Evolutionary conservation across 2,797 vertebrate genomes (phyloP).

Genomic region (Coreius guichenoti): DNA sequence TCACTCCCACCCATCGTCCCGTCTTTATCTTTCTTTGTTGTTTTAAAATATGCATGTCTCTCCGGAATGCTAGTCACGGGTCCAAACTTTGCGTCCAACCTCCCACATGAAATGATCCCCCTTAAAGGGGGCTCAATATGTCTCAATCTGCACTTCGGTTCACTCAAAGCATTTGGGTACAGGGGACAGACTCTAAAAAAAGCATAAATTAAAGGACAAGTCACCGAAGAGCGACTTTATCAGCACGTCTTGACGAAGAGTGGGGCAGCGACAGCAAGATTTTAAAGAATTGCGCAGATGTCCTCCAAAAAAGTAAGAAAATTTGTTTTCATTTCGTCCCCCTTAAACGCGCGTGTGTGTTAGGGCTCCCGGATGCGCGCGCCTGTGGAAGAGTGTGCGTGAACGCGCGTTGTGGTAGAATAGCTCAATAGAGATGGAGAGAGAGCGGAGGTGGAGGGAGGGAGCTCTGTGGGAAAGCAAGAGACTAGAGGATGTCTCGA

Average conservation of each 20-base stretch:
- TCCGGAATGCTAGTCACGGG: slow-evolving; percentile 99
- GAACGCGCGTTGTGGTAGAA: slow-evolving; percentile 45
- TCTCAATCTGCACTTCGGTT: slow-evolving; percentile 99
- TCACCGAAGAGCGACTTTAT: slow-evolving; percentile 73
- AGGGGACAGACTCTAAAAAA: slow-evolving; percentile 83
- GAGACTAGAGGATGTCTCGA: slow-evolving; percentile 68
- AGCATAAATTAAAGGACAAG: slow-evolving; percentile 78
- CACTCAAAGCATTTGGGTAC: slow-evolving; percentile 86
- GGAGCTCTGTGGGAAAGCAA: slow-evolving; percentile 69
- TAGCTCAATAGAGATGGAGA: slow-evolving; percentile 60
- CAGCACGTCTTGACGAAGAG: slow-evolving; percentile 76
- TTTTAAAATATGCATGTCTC: slow-evolving; percentile 99
- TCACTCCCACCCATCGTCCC: slow-evolving; percentile 72
- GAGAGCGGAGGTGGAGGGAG: slow-evolving; percentile 64
- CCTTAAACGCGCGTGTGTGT: slow-evolving; percentile 56
- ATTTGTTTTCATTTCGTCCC: slow-evolving; percentile 73
- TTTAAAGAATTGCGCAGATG: slow-evolving; percentile 80
- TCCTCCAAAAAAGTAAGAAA: slow-evolving; percentile 80
- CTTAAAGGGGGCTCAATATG: slow-evolving; percentile 98
- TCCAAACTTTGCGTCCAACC: slow-evolving; percentile 99
- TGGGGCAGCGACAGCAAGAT: slow-evolving; percentile 79
- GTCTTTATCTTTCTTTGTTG: slow-evolving; percentile 96
- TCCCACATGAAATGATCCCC: slow-evolving; percentile 99
- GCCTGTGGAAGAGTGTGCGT: slow-evolving; percentile 65
- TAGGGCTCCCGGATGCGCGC: slow-evolving; percentile 68